Base-by-base conservation (phyloP, 1,140 invertebrate species). In the Tetramorium simillimum region DNA sequence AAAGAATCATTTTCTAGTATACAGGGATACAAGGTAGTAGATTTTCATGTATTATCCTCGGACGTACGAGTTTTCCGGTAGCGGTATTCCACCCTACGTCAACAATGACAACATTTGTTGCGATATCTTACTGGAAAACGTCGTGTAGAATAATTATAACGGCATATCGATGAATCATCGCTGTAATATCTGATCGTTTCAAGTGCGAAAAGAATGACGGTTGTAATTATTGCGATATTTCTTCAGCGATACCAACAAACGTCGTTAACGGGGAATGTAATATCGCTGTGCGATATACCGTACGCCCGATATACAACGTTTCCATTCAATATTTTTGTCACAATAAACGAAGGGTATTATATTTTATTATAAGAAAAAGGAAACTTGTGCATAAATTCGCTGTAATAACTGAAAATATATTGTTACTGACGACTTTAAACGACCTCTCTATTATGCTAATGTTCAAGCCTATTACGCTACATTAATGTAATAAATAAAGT, bases 141-240 rank as follows among this genome's bases (percentile, higher is more conserved):
- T 65, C 16, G 24, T 16, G 1, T 43, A 51, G 18, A 49, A 65
- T 75, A 58, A 75, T 75, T 21, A 40, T 51, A 65, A 65, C 3
- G 24, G 43, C 60, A 51, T 10, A 21, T 76, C 33, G 53, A 43
- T 58, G 21, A 77, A 6, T 78, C 18, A 63, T 37, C 28, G 5
- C 5, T 43, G 40, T 62, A 77, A 21, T 75, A 69, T 16, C 33
- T n/a, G 10, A n/a, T 46, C 63, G 21, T n/a, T 46, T 1, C 16
- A 78, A 46, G 3, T 75, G 37, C 5, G 65, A 69, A 21, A 49
- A 16, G 14, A 16, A 9, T 37, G 6, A 18, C 18, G 3, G 0
- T n/a, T 62, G 58, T 62, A 62, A 77, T 63, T 78, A 49, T 63
- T 28, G 12, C 16, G 75, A 77, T 77, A 77, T 14, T 78, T 40